A percentile compares a stretch with the other conserved stretches of the same genome.
Evolutionary conservation across 2,113 vertebrate species (phyloP).

Genomic region (Taurulus bubalis): DNA sequence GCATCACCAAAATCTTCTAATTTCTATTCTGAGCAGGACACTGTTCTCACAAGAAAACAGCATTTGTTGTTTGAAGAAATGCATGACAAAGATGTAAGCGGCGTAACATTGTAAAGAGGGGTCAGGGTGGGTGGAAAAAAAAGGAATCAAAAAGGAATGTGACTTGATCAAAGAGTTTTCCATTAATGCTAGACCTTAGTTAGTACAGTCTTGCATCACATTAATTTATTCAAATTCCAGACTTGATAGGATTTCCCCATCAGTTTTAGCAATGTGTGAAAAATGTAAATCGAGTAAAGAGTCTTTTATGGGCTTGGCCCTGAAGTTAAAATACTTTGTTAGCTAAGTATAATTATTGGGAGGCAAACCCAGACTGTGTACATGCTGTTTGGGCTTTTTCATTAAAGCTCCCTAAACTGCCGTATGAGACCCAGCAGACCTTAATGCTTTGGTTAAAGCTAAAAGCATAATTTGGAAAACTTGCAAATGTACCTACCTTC

Average conservation of each 20-base stretch:
- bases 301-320: neutral
- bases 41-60: neutral
- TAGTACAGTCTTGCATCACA: neutral
- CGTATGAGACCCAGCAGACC: neutral
- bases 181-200: neutral
- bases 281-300: neutral
- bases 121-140: neutral
- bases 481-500: neutral
- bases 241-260: neutral
- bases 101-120: neutral
- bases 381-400: neutral
- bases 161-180: neutral
- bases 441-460: neutral
- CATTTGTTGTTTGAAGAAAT: slow-evolving; percentile 5
- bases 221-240: neutral
- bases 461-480: neutral
- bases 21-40: neutral
- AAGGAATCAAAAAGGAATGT: neutral
- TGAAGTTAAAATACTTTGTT: neutral
- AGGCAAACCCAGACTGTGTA: neutral
- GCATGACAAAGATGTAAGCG: neutral
- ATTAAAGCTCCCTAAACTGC: neutral
- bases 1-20: neutral
- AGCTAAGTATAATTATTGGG: neutral
- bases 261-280: neutral